Base-by-base conservation (phyloP, 2,888 invertebrate genomes). In the Electrophaes corylata region DNA sequence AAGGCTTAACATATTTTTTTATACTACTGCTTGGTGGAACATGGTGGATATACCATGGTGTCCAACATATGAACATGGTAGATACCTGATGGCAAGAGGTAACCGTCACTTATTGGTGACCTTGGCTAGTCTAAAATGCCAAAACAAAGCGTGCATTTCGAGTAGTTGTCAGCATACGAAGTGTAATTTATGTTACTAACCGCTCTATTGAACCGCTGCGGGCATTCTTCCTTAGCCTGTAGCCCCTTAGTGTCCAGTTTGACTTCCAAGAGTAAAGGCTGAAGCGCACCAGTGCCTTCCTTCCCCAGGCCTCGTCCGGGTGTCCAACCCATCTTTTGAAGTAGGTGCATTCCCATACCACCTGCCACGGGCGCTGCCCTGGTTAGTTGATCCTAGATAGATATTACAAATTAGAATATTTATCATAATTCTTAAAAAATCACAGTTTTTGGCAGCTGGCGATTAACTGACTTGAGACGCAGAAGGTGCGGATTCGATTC, bases 251-350 rank as follows among this genome's bases (percentile, higher is more conserved):
- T 97, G 83, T 99, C 99, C 65, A 98, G 93, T 86, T 99, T 99
- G n/a, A 99, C 96, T 81, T 99, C 98, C 0, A 99, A 91, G 61
- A 97, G 92, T 8, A 99, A 91, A 0, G 99, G 99, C 78, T 97
- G 97, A 16, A 97, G 88, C 0, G 96, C 94, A 0, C 99, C 99
- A 48, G 97, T 96, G 78, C 97, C 98, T 78, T 98, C 96, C 82
- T 98, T 98, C 33, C 99, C 99, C 49, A 99, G 93, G 20, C 99
- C 99, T 84, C 97, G 97, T 0, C 99, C 99, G 0, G 98, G 98
- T 66, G 95, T 95, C 99, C 99, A 99, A 41, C 99, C 99, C 99
- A 99, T 99, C 93, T 98, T 99, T 92, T 98, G 97, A 44, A 99
- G 93, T 62, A 99, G 93, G 70, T 96, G 96, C 98, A 98, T 98